A percentile compares a stretch with the other conserved stretches of the same genome.
phyloP scores from a whole-genome alignment of 2,888 invertebrate species.

The Macrosiphum euphorbiae region DNA sequence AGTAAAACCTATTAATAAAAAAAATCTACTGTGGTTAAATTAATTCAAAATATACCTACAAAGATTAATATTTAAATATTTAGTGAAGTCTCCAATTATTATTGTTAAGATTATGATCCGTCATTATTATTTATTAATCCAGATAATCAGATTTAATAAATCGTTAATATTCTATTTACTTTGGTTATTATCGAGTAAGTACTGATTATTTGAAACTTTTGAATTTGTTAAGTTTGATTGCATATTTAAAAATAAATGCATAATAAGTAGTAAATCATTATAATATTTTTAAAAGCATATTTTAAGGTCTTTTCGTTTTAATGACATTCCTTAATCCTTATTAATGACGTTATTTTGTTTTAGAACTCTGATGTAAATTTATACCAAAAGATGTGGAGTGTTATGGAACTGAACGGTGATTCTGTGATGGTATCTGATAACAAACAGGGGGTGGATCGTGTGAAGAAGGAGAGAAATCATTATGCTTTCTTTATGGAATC shows the following conservation, averaged over 20 bases:
- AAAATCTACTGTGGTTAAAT: background rate
- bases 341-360: background rate
- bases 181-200: background rate
- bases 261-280: background rate
- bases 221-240: background rate
- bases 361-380: conserved; percentile 79
- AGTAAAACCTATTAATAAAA: background rate
- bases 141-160: background rate
- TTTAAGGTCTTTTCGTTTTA: background rate
- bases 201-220: background rate
- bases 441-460: conserved; percentile 88
- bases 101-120: background rate
- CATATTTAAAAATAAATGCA: background rate
- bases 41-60: background rate
- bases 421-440: conserved; percentile 86
- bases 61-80: no score
- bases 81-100: background rate
- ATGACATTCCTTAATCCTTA: background rate
- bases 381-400: conserved; percentile 92
- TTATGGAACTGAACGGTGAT: conserved; percentile 88
- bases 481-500: conserved; percentile 99
- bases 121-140: background rate
- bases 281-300: background rate
- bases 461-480: conserved; percentile 80
- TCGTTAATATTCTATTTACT: background rate